Evolutionary conservation across 1,140 invertebrate species (phyloP), one percentile per base, ranked within the genome.

Genomic region (Drosophila takahashii): DNA sequence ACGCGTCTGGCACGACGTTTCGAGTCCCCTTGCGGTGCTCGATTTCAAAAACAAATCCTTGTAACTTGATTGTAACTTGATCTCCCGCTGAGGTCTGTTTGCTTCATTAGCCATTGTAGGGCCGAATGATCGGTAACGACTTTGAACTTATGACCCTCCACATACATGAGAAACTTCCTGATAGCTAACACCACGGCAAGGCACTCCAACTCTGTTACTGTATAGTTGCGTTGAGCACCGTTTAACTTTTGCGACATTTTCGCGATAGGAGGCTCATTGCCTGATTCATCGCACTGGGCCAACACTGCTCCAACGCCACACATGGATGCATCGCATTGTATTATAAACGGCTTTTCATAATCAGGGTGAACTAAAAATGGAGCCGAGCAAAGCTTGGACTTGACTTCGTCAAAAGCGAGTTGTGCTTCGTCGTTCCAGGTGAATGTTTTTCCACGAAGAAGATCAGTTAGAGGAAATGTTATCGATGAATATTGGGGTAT

Each of bases 121-220:
- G 22, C 34, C 2, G 36, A 53, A 5, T 64, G 60, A 18, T 65
- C 54, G 10, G 61, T 58, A 10, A 69, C 41, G 0, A 61, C 50
- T 16, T 44, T 72, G 4, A 58, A 73, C 0, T 27, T 6, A 37
- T 73, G 54, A 2, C 53, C 60, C 1, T 71, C 52, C 11, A 64
- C 41, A 18, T 64, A 64, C 29, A 64, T 72, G 0, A 47, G 45
- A 47, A 72, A 65, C 18, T 57, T 56, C 8, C 44, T 71, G 10
- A 54, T 15, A 1, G 45, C 45, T 5, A 57, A 3, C 26, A 64
- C 44, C 1, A 51, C 39, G 0, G 53, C 54, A 2, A 66, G 53
- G 27, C 60, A 65, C 15, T 72, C 36, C 3, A 62, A 16, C 10
- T 71, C 50, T 0, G 44, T 62, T 8, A 62, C 48, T 0, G 65